phyloP scores from a whole-genome alignment of 2,888 invertebrate species.

The Lepidochitona cinerea region DNA sequence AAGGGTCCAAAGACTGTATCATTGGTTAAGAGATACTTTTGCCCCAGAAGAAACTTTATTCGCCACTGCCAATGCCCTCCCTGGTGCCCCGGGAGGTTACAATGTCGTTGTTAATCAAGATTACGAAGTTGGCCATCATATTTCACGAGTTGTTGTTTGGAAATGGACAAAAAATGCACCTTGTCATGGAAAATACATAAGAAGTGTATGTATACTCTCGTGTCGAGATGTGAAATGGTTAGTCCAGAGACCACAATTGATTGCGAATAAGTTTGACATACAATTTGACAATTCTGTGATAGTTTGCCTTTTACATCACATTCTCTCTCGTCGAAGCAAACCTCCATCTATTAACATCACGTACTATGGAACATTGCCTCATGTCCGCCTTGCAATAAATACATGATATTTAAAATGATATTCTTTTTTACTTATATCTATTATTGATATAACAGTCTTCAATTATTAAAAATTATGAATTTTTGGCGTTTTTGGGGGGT shows the following conservation, averaged over 20 bases:
- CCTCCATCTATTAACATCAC: too few species aligned
- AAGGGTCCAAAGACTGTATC: slow-evolving; percentile 53
- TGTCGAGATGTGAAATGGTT: not conserved
- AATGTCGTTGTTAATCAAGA: not conserved
- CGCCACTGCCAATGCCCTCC: slow-evolving; percentile 63
- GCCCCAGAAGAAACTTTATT: slow-evolving; percentile 69
- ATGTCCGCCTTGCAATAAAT: too few species aligned
- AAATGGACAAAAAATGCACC: not conserved
- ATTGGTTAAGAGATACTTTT: slow-evolving; percentile 61
- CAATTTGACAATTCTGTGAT: not conserved
- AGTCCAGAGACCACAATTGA: not conserved
- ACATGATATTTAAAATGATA: too few species aligned
- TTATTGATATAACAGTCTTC: too few species aligned
- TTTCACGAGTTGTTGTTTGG: not conserved
- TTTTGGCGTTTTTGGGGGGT: too few species aligned
- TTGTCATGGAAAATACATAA: not conserved
- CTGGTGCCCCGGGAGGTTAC: not conserved
- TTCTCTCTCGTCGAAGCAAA: not conserved
- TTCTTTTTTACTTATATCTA: too few species aligned
- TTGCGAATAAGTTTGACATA: not conserved
- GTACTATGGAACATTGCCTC: too few species aligned
- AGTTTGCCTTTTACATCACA: not conserved
- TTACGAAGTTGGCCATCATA: not conserved
- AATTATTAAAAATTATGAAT: too few species aligned
- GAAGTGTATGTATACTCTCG: not conserved